Conservation (phyloP, 2,797 vertebrate genomes). For the Galagoides demidoff region DNA sequence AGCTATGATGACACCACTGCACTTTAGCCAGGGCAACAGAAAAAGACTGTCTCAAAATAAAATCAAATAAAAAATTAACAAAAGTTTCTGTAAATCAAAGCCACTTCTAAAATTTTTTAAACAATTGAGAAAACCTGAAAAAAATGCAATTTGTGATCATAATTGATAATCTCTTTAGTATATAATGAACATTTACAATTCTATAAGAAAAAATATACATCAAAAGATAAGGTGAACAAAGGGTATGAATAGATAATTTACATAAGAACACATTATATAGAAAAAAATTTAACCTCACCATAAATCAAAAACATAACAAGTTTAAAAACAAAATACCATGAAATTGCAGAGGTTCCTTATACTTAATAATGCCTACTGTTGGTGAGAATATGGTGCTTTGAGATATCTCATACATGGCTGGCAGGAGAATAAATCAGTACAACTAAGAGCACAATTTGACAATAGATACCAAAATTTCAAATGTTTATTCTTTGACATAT, state of each 20-base stretch:
- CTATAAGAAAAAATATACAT: background rate
- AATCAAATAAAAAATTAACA: background rate
- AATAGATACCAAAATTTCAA: background rate
- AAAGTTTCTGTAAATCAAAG: background rate
- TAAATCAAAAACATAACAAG: background rate
- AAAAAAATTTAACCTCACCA: background rate
- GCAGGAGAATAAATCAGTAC: background rate
- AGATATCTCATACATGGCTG: background rate
- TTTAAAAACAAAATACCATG: background rate
- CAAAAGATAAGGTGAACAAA: background rate
- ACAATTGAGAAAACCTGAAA: constrained; percentile 17
- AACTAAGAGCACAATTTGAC: background rate
- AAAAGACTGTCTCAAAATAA: too few relatives aligned
- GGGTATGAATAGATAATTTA: background rate
- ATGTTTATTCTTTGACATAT: background rate
- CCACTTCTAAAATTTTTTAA: background rate
- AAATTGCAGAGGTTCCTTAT: background rate
- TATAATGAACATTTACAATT: background rate
- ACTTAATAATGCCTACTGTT: background rate
- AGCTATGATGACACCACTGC: too few relatives aligned
- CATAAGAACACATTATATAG: background rate
- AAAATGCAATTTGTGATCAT: background rate
- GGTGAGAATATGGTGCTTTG: background rate
- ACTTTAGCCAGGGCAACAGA: too few relatives aligned
- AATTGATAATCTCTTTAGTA: background rate